Evolutionary conservation across 2,113 vertebrate genomes (phyloP), one percentile per base, ranked within the genome.

Genomic region (Upupa epops): DNA sequence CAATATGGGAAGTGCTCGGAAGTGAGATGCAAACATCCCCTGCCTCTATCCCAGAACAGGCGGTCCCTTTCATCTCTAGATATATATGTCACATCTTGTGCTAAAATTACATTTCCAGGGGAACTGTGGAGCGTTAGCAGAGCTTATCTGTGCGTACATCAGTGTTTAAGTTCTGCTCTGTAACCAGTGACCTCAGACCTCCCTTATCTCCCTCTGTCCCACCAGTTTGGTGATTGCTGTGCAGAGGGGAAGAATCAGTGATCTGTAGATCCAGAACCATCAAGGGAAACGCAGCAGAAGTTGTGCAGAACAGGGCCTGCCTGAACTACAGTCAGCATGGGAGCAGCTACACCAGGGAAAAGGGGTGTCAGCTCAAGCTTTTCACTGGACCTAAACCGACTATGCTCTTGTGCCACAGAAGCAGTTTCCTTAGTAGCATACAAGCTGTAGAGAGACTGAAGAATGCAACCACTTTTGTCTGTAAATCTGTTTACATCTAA

Each of bases 11-110:
- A 37, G 40, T 52, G 25, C 78, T 21, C 49, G 59, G 26, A 75
- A 55, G 55, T 32, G 25, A 32, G 18, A 28, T 18, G 31, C 11
- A 48, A 54, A 56, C 14, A 17, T 12, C 31, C 46, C 42, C 9
- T 4, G 9, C 5, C 48, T 46, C 34, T 16, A 2, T 4, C 24
- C 2, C 0, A 20, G 59, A 61, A 11, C 1, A 46, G 28, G 5
- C 1, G 0, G 11, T 55, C 5, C 46, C 29, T 58, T 63, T 54
- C 8, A 5, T 15, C 42, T 74, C 58, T 15, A 26, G 48, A 13
- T 55, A 2, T 11, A 1, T 7, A 5, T 45, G 36, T 18, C n/a
- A 37, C 21, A 4, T 17, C 40, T n/a, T 9, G 34, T 63, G 45
- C 73, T 49, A 22, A 73, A 78, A 34, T 29, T 9, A 1, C 13